A percentile compares a stretch with the other conserved stretches of the same genome.
These are phyloP conservation scores for Python bivittatus DNA, from an alignment of 2,113 vertebrate species.

Conservation along the genomic window DNA sequence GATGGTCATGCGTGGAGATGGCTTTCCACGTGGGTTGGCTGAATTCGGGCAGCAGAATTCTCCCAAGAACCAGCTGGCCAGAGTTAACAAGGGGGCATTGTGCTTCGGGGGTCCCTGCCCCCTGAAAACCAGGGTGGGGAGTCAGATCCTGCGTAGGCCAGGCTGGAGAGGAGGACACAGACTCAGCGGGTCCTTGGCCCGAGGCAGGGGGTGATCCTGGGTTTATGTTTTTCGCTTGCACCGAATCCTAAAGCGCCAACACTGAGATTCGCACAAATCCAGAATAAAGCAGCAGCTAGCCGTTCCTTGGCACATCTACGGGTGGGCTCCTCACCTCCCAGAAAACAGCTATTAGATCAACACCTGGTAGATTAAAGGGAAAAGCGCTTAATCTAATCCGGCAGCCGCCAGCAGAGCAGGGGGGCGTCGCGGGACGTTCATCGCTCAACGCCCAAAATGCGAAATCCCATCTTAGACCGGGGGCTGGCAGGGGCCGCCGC, in stretches of 20 bases:
- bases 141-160: neutral
- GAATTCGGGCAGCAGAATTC: neutral
- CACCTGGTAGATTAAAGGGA: neutral
- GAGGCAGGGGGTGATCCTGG: neutral
- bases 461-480: neutral
- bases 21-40: neutral
- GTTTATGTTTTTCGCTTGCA: neutral
- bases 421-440: neutral
- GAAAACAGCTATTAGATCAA: neutral
- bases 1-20: neutral
- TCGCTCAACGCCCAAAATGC: neutral
- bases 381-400: neutral
- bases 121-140: neutral
- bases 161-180: too few species aligned
- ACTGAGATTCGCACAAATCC: neutral
- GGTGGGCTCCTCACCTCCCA: neutral
- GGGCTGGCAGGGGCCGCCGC: accelerated
- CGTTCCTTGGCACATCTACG: neutral
- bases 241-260: neutral
- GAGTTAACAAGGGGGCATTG: neutral
- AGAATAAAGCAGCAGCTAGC: neutral
- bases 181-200: too few species aligned
- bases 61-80: neutral
- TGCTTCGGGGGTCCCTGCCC: neutral
- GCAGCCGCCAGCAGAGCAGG: neutral